Base-by-base conservation (phyloP, 2,113 vertebrate species). In the Corydoras sp. region DNA sequence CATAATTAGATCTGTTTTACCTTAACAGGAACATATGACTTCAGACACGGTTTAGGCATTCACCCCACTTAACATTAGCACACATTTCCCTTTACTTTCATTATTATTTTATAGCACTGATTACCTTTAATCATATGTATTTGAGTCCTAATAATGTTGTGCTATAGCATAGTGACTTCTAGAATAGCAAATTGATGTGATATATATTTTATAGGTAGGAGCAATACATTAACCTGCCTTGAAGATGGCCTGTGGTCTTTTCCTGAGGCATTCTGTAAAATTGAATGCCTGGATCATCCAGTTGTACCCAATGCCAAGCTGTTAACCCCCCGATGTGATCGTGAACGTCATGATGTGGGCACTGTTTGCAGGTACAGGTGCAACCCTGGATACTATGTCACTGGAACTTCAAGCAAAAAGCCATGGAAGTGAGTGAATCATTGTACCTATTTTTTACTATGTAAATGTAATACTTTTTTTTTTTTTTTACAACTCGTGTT, bases 201-300 rank as follows among this genome's bases (percentile, higher is more conserved):
- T 61, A 7, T 53, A 14, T 53, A 3, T 53, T 53, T 53, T 80
- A 80, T 43, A 99, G 97, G 96, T 70, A 82, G 86, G 79, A 97
- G 86, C 75, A 89, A 94, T 15, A 91, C 90, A 88, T 77, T 99
- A 83, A 91, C 88, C 60, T 99, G 97, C 82, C 85, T 96, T 77
- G 94, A 93, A 67, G 95, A 99, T 0, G 93, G 96, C 1, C 87
- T 98, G 53, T 99, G 97, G 97, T 98, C 95, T 0, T 92, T 95
- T 62, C 97, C 97, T 0, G 95, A 99, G 80, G 96, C 93, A 49
- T 98, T 93, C 84, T 99, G 97, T 86, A 98, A 97, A 85, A 81
- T 97, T 10, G 95, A 97, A 75, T 99, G 97, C 0, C 86, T 85
- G 0, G 79, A 81, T 0, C 91, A 92, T 0, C 91, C 88, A 0